Percentiles rank a stretch among this genome's conserved stretches.
Evolutionary conservation across 64 coral and sea anemone species (phyloP).

Genomic region (Montipora sp.): DNA sequence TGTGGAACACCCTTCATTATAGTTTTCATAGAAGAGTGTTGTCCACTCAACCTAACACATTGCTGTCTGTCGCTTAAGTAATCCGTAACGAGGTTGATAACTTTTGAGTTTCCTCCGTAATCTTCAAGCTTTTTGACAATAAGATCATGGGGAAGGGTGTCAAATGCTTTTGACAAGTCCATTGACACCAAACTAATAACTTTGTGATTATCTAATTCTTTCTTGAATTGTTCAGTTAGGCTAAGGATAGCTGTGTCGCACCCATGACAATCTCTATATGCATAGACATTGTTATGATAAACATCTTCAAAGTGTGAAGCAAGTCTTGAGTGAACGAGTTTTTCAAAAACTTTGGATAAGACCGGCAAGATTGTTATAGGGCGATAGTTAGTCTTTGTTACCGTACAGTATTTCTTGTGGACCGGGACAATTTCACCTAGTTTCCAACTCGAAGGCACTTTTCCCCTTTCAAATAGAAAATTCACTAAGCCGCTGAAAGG

Average conservation of each 20-base stretch:
- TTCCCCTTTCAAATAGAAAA: constrained; percentile 26
- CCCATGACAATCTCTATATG: too few relatives aligned
- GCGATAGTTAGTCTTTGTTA: constrained; percentile 23
- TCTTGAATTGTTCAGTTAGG: constrained; percentile 39
- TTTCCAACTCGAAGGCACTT: constrained; percentile 66
- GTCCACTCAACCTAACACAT: too few relatives aligned
- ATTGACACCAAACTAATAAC: constrained; percentile 47
- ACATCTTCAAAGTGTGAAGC: too few relatives aligned
- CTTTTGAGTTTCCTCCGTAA: too few relatives aligned
- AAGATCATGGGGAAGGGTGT: constrained; percentile 10
- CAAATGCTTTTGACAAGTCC: constrained; percentile 46
- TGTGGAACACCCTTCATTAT: too few relatives aligned
- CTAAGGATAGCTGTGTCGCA: constrained; percentile 13
- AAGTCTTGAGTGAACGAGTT: constrained; percentile 5
- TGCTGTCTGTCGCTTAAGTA: too few relatives aligned
- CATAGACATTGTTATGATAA: too few relatives aligned
- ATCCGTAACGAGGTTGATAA: too few relatives aligned
- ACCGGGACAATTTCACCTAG: constrained; percentile 61
- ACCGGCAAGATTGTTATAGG: constrained; percentile 59
- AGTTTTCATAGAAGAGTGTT: too few relatives aligned
- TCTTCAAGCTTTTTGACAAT: too few relatives aligned
- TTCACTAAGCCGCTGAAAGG: constrained; percentile 54
- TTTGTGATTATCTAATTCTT: constrained; percentile 41
- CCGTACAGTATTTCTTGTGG: constrained; percentile 40
- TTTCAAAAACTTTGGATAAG: constrained; percentile 59